Conservation (phyloP, 35 echinoderm and acorn worm genomes). For the Ophioderma brevispina region DNA sequence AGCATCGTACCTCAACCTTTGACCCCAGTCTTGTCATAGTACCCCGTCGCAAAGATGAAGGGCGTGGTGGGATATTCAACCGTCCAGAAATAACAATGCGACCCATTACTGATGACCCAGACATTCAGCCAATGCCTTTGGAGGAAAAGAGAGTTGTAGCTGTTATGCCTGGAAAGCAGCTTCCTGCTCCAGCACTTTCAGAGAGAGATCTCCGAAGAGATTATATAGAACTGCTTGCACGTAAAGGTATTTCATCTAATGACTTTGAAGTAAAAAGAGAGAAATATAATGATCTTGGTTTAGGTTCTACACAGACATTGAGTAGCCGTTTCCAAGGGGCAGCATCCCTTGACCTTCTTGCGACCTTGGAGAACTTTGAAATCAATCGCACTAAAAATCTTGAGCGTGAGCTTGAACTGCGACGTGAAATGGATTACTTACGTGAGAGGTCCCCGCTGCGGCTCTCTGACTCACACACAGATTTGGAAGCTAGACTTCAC, state of each 20-base stretch:
- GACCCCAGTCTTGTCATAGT: constrained; percentile 35
- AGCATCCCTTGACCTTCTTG: not conserved
- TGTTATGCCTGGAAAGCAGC: not conserved
- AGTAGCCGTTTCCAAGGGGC: not conserved
- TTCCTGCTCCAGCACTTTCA: not conserved
- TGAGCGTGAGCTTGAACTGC: not conserved
- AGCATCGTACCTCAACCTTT: not conserved
- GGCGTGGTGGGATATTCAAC: constrained; percentile 5
- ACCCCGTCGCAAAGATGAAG: constrained; percentile 52
- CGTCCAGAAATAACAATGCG: constrained; percentile 39
- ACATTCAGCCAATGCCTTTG: constrained; percentile 2
- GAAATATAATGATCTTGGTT: not conserved
- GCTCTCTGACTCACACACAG: not conserved
- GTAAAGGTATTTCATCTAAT: not conserved
- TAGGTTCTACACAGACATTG: not conserved
- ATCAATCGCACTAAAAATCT: not conserved
- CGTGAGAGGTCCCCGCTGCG: not conserved
- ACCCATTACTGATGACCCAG: constrained; percentile 34
- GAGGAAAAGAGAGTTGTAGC: not conserved
- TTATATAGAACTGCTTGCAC: not conserved
- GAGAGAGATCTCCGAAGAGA: not conserved
- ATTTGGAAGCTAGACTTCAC: not conserved
- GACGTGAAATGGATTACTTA: not conserved
- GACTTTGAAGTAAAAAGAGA: not conserved
- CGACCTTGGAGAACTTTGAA: constrained; percentile 9